phyloP scores from a whole-genome alignment of 1,140 invertebrate species.

The Rhizoglyphus robini region DNA sequence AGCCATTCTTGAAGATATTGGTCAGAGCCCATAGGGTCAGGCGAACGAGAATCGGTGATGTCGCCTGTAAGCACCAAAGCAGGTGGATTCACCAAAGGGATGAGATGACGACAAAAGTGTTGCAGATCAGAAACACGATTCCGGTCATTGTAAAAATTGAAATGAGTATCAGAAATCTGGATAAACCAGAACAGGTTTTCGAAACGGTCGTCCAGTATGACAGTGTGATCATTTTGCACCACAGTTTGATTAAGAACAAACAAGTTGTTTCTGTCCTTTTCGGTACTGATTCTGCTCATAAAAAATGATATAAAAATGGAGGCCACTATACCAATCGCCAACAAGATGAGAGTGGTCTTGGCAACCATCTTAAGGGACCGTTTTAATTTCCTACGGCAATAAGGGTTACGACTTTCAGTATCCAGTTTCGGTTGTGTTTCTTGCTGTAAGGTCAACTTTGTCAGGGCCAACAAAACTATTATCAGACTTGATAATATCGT shows the following conservation, averaged over 20 bases:
- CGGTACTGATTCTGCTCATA: background rate
- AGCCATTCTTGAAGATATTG: slow-evolving; percentile 74
- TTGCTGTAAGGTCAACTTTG: no score
- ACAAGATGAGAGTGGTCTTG: background rate
- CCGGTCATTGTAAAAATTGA: slow-evolving; percentile 66
- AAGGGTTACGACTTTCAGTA: no score
- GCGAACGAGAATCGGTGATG: slow-evolving; percentile 71
- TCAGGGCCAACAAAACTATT: no score
- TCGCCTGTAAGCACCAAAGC: slow-evolving; percentile 71
- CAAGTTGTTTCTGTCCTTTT: background rate
- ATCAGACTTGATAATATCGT: no score
- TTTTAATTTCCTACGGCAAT: no score
- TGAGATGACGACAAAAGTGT: slow-evolving; percentile 61
- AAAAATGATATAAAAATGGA: slow-evolving; percentile 3
- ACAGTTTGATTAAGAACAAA: background rate
- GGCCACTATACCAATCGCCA: background rate
- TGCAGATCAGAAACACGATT: slow-evolving; percentile 57
- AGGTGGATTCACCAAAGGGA: slow-evolving; percentile 57
- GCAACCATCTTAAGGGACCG: background rate
- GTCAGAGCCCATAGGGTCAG: slow-evolving; percentile 59
- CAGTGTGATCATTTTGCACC: background rate
- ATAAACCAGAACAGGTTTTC: slow-evolving; percentile 16
- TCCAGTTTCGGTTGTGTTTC: no score
- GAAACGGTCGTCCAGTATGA: background rate
- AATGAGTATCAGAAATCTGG: slow-evolving; percentile 58